Base-by-base conservation (phyloP, 1,140 invertebrate species). In the Coelopa frigida region DNA sequence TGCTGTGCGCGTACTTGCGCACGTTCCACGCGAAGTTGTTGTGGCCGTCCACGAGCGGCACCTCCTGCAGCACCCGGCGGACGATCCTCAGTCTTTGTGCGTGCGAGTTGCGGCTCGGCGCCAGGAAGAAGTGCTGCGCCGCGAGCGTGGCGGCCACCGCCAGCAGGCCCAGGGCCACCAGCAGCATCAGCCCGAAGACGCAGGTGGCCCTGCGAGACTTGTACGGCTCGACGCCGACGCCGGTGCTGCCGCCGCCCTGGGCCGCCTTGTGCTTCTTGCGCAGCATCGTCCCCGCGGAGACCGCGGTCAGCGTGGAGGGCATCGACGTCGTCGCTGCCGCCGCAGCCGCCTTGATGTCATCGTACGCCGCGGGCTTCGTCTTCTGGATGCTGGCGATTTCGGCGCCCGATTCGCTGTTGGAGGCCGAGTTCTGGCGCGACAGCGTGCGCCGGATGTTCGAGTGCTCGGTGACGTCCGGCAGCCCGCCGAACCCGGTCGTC, bases 1-100 rank as follows among this genome's bases (percentile, higher is more conserved):
- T 82, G 71, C 90, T 92, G 68, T 89, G 81, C 47, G 85, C 78
- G 67, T 85, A 85, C 59, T 84, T 84, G 51, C 86, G 75, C 49
- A 89, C 80, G 60, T 89, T 87, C 83, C 84, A 89, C 31, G 89
- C 83, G 59, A 92, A 78, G 71, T 92, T 88, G 70, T 92, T 93
- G 71, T 92, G 89, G 40, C 88, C 90, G 70, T 81, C 79, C 46
- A 68, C 66, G 20, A 81, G 70, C 7, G 79, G 79, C 11, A 75
- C 73, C 45, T 80, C 78, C 42, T 75, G 74, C 48, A 81, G 69
- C 54, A 81, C 73, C 31, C 73, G 71, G 20, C 72, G 62, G 31
- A 78, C 73, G 48, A 76, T 78, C 49, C 72, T 72, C 47, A 78
- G 68, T 52, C 76, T 70, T 63, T 77, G 74, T 46, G 77, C 75